Evolutionary conservation across 2,797 vertebrate genomes (phyloP), one percentile per base, ranked within the genome.

Genomic region (Psittacula derbiana): DNA sequence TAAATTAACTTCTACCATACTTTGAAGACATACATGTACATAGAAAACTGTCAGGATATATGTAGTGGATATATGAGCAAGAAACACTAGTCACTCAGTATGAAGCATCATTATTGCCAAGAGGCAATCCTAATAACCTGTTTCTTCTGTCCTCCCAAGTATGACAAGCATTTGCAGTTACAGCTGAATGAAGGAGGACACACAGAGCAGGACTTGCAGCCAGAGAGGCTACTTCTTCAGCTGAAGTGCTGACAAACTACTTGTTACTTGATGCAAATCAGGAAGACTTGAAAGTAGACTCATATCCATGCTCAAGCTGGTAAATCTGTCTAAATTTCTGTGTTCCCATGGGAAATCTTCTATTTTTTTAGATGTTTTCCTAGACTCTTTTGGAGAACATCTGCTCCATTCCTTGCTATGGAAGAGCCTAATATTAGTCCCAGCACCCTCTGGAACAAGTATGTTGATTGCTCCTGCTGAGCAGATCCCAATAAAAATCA

Each of bases 51-150:
- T 55, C 38, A 73, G 33, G 53, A 57, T 38, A 38, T 38, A 38
- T 38, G 18, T 0, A 33, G 33, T 1, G 21, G 40, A 23, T 12
- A 7, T 3, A 15, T 2, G 20, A 65, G 21, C 46, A 8, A 21
- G 27, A 41, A 2, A 15, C 18, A 18, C 11, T 6, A 31, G 20
- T 14, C 1, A 0, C 10, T 4, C 12, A 5, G 11, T 12, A 33
- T 8, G 74, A 71, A 24, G 20, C 31, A 23, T 1, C 0, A 0
- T 7, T 36, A 11, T 0, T 4, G 9, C 23, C 23, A 57, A 2
- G 2, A 75, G 16, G 21, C 9, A 12, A 58, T 6, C 19, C 27
- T 3, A 13, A 16, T 2, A 31, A 4, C 4, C 8, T 2, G 6
- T 24, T 90, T 31, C 44, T 83, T 43, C 38, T 5, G 1, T 25